Evolutionary conservation across 2,888 invertebrate species (phyloP).

Genomic region (Leuctra nigra): DNA sequence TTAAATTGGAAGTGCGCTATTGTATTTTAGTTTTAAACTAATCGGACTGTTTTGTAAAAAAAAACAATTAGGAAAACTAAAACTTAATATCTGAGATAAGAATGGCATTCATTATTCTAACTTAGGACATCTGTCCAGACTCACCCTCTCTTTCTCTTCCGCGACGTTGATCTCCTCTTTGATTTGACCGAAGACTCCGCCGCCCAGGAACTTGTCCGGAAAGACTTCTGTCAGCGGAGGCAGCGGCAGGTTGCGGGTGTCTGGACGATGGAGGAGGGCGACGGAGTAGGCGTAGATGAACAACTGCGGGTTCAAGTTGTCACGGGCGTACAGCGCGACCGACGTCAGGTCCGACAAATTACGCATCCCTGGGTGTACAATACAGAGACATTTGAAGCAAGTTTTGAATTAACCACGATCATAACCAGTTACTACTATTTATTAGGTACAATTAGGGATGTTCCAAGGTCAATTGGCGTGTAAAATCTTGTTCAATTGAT

Average conservation of each 20-base stretch:
- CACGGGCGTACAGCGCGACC: constrained; percentile 60
- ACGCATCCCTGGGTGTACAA: not conserved
- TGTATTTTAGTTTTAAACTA: no score
- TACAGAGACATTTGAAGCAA: not conserved
- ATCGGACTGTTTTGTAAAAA: no score
- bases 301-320: constrained; percentile 68
- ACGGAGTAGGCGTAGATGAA: constrained; percentile 75
- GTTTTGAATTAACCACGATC: no score
- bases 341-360: constrained; percentile 60
- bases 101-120: no score
- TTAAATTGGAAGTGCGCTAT: no score
- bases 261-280: constrained; percentile 63
- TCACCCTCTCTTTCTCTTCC: constrained; percentile 53
- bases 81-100: no score
- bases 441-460: no score
- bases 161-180: constrained; percentile 61
- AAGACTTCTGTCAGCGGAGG: constrained; percentile 72
- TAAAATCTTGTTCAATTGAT: no score
- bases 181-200: constrained; percentile 60
- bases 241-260: constrained; percentile 60
- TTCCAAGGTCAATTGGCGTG: no score
- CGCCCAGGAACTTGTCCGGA: constrained; percentile 76
- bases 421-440: no score
- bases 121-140: constrained; percentile 27
- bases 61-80: no score